Evolutionary conservation across 2,888 invertebrate species (phyloP).

Genomic region (Mystacides longicornis): DNA sequence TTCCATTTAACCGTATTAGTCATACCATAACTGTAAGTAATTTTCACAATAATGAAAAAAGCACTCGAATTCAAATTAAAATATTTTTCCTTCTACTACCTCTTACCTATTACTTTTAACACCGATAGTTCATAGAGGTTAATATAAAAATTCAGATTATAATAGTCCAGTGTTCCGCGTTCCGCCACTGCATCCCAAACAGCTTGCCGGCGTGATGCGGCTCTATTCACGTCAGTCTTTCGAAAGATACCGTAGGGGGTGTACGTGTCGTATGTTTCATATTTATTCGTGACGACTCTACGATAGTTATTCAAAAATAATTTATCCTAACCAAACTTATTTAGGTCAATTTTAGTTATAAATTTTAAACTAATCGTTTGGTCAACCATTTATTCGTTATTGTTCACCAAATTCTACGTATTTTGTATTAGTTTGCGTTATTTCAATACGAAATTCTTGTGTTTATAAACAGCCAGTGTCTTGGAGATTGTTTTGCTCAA

Average conservation of each 20-base stretch:
- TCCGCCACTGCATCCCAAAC: not conserved
- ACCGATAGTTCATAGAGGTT: no score
- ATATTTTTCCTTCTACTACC: no score
- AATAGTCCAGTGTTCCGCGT: no score
- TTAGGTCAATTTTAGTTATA: conserved; percentile 19
- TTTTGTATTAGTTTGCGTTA: not conserved
- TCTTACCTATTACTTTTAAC: no score
- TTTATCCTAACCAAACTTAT: conserved; percentile 14
- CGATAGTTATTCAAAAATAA: conserved; percentile 14
- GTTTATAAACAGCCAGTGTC: not conserved
- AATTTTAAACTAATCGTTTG: not conserved
- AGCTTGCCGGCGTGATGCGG: conserved; percentile 6
- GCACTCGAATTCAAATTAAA: no score
- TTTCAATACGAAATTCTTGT: not conserved
- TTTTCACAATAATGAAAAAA: no score
- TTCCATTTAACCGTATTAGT: no score
- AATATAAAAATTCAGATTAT: no score
- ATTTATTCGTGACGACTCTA: conserved; percentile 10
- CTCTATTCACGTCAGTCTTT: conserved; percentile 14
- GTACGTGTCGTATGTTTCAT: not conserved
- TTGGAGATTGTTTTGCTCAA: not conserved
- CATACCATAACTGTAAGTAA: no score
- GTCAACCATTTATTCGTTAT: not conserved
- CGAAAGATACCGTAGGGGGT: conserved; percentile 1
- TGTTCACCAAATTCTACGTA: not conserved